Conservation (phyloP, 2,113 vertebrate genomes). For the Coracopsis vasa region DNA sequence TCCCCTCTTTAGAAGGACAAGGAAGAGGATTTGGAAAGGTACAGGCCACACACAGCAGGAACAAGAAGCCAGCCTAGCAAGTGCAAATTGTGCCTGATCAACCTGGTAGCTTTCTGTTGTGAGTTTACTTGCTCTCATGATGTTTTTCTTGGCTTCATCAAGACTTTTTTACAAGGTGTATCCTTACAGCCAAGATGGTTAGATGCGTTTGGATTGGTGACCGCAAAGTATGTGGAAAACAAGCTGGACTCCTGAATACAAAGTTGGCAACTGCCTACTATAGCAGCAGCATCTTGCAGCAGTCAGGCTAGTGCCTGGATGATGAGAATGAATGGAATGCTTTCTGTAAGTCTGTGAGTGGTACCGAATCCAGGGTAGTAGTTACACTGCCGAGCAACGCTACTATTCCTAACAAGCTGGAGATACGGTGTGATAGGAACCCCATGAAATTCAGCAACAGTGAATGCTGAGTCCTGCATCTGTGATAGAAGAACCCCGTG, state of each 20-base stretch:
- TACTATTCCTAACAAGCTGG: background rate
- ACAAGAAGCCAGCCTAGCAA: background rate
- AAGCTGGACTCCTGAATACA: background rate
- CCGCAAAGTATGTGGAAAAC: background rate
- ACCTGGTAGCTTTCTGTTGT: background rate
- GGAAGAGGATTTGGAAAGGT: background rate
- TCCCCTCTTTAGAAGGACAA: background rate
- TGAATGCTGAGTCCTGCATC: background rate
- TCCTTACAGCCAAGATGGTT: background rate
- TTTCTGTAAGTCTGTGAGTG: background rate
- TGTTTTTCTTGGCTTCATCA: background rate
- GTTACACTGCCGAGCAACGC: background rate
- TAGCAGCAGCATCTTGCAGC: background rate
- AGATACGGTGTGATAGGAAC: background rate
- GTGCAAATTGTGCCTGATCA: background rate
- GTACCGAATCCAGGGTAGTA: background rate
- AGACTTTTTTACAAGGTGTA: background rate
- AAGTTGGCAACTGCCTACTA: background rate
- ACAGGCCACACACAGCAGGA: background rate
- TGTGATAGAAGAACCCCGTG: background rate
- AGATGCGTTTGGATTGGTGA: background rate
- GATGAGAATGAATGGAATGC: background rate
- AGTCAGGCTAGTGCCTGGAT: background rate
- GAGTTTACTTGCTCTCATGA: rapidly evolving
- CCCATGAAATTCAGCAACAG: background rate